Evolutionary conservation across 2,888 invertebrate genomes (phyloP).

Genomic region (Proisotoma minuta): DNA sequence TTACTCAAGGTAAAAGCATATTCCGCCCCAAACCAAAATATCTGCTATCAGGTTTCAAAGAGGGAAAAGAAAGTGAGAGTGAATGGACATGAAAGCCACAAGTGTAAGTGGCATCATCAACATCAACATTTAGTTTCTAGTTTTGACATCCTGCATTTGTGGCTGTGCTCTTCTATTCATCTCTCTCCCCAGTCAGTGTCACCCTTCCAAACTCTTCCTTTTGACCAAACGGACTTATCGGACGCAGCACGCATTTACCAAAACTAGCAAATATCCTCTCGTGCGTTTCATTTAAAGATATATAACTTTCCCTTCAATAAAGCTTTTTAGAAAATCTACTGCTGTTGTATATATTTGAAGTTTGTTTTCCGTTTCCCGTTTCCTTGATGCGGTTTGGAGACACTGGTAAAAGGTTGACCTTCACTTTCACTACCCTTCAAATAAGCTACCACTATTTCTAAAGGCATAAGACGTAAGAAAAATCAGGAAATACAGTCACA

Average conservation of each 20-base stretch:
- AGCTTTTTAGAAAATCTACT: too few species aligned
- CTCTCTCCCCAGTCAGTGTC: constrained; percentile 2
- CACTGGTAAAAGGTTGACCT: background rate
- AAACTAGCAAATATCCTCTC: background rate
- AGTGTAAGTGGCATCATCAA: constrained; percentile 14
- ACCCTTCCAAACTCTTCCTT: background rate
- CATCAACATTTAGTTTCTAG: background rate
- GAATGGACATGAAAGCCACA: constrained; percentile 8
- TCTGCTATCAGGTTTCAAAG: background rate
- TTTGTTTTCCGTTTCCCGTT: background rate
- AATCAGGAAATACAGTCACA: background rate
- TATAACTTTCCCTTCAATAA: too few species aligned
- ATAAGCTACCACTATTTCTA: too few species aligned
- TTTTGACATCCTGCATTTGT: background rate
- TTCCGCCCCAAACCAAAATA: background rate
- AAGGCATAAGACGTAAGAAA: constrained; percentile 3
- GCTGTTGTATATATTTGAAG: too few species aligned
- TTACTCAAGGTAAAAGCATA: constrained; percentile 6
- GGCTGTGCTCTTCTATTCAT: background rate
- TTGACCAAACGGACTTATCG: constrained; percentile 4
- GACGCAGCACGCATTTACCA: background rate
- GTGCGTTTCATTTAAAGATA: background rate
- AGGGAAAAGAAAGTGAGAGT: background rate
- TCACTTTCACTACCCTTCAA: too few species aligned
- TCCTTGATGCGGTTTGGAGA: background rate